Base-by-base conservation (phyloP, 1,140 invertebrate genomes). In the Drosophila lacteicornis region DNA sequence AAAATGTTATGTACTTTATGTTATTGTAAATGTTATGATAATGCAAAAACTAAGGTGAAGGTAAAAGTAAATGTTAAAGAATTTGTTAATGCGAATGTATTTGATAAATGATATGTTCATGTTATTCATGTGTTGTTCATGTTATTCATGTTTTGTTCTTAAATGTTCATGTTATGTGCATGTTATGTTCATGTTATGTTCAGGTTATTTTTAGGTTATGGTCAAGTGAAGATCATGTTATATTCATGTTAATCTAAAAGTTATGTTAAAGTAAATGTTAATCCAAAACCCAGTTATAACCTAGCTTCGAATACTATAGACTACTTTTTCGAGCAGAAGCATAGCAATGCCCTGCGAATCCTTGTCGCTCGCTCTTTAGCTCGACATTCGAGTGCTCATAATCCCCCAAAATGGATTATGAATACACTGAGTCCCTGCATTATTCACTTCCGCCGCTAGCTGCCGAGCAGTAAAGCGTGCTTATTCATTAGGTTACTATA, bases 401-500 rank as follows among this genome's bases (percentile, higher is more conserved):
- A 47, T 13, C 27, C 22, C 19, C 8, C 19, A 15, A 67, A 60
- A 36, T 36, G 22, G 30, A 46, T 47, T 38, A 47, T 59, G 56
- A 60, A 60, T 67, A 59, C 30, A 47, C 19, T 45, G n/a, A 25
- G 12, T 38, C 17, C 22, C 43, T 36, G 40, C 9, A 36, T 69
- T 45, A 33, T 69, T 45, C 30, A 67, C 33, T n/a, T 47, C 11
- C 11, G 43, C 42, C 33, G 22, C 55, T 27, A 9, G 15, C 19
- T 49, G n/a, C n/a, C 25, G 15, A 13, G 30, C n/a, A 15, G 33
- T 60, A 38, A 49, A 47, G 47, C 57, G 36, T 40, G 66, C 59
- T 68, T 65, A 68, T 68, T 68, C 59, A 68, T 68, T 68, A 65
- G 59, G 25, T 62, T 42, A 49, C 59, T 30, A 63, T 68, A 50